Conservation (phyloP, 2,797 vertebrate species). For the Notamacropus eugenii region DNA sequence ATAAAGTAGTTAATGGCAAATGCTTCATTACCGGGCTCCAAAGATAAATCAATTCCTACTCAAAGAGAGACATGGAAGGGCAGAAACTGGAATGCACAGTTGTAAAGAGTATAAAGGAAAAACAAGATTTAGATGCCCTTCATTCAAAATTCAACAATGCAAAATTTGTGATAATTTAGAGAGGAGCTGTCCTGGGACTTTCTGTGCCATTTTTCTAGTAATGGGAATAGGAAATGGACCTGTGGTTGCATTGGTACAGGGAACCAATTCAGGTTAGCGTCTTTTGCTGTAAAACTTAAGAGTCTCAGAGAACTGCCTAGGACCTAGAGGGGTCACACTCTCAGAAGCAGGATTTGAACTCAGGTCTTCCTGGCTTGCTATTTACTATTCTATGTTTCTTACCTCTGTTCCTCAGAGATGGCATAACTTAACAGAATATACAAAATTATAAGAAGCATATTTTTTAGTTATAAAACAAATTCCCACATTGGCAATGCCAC, state of each 20-base stretch:
- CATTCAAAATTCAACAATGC: constrained; percentile 5
- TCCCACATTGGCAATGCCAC: neutral
- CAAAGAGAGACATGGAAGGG: constrained; percentile 37
- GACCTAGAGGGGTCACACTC: neutral
- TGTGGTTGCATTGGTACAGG: neutral
- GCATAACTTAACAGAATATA: neutral
- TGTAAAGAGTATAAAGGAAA: constrained; percentile 23
- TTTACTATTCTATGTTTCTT: neutral
- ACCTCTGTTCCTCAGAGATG: neutral
- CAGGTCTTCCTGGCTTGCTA: neutral
- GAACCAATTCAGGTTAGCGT: neutral
- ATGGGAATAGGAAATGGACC: neutral
- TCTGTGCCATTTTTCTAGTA: neutral
- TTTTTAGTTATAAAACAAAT: neutral
- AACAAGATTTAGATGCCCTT: constrained; percentile 16
- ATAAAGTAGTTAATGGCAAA: constrained; percentile 69
- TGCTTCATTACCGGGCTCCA: constrained; percentile 70
- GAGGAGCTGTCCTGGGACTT: neutral
- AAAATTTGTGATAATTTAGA: neutral
- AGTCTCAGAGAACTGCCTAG: neutral
- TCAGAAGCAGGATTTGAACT: neutral
- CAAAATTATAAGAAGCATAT: neutral
- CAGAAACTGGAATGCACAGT: constrained; percentile 17
- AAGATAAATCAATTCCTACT: constrained; percentile 73
- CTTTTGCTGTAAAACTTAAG: neutral